These are phyloP conservation scores for Geococcyx californianus DNA, from an alignment of 2,113 vertebrate species.

Conservation along the genomic window DNA sequence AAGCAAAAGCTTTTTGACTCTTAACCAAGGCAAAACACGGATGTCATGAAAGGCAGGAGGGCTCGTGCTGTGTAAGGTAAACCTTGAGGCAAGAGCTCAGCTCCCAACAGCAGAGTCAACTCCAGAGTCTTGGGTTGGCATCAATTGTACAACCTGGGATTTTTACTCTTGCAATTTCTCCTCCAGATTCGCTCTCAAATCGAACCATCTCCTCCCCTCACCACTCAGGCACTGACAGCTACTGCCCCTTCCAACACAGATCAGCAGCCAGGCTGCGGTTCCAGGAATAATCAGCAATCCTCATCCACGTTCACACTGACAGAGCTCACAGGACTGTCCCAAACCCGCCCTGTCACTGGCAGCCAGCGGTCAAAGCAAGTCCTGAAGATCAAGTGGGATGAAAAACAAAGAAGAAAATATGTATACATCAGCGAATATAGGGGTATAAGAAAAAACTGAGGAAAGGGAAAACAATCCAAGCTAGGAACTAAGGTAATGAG, in stretches of 20 bases:
- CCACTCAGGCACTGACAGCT: not conserved
- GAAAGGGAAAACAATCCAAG: not conserved
- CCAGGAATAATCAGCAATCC: not conserved
- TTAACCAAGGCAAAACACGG: no score
- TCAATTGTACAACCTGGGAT: not conserved
- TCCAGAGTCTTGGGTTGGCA: not conserved
- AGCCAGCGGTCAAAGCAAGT: not conserved
- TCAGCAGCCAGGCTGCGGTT: not conserved
- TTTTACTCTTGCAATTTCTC: not conserved
- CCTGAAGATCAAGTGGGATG: not conserved
- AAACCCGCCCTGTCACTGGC: not conserved
- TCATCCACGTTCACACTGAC: not conserved
- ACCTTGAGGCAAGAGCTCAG: not conserved
- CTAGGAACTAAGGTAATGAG: conserved; percentile 40
- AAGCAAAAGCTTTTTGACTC: no score
- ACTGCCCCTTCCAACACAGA: not conserved
- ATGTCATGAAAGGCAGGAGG: no score
- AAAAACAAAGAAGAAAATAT: not conserved
- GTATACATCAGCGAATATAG: no score
- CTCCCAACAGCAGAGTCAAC: not conserved
- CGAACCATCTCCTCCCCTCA: not conserved
- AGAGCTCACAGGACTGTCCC: not conserved
- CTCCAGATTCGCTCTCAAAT: not conserved
- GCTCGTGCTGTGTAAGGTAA: not conserved
- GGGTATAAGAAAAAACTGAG: not conserved